phyloP scores from a whole-genome alignment of 2,113 vertebrate species.

The Alectura lathami region DNA sequence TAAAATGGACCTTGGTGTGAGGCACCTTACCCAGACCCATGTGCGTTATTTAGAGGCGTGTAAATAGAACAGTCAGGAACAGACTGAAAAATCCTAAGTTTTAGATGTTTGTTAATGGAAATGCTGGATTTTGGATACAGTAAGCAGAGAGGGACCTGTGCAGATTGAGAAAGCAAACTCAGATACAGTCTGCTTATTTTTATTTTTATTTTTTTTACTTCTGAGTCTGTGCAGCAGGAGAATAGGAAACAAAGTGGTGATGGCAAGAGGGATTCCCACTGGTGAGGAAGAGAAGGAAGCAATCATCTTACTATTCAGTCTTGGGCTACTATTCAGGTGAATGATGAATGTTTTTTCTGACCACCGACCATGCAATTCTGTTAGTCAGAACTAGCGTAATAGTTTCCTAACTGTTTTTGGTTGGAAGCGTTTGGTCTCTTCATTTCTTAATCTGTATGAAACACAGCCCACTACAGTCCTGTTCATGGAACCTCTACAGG shows the following conservation, averaged over 20 bases:
- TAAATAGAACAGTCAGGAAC: not conserved
- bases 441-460: not conserved
- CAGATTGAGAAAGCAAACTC: not conserved
- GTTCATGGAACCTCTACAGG: not conserved
- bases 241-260: not conserved
- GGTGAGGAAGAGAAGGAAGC: not conserved
- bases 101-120: not conserved
- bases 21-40: not conserved
- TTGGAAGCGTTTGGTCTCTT: not conserved
- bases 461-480: not conserved
- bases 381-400: not conserved
- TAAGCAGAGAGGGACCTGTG: not conserved
- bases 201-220: not conserved
- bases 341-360: not conserved
- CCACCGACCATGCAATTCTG: not conserved
- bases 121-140: not conserved
- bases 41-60: accelerated
- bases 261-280: not conserved
- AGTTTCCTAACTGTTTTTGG: not conserved
- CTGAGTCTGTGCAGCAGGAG: not conserved
- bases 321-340: not conserved
- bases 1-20: not conserved
- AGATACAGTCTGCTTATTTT: not conserved
- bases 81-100: not conserved
- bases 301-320: not conserved